These are phyloP conservation scores for Poecile montanus DNA, from an alignment of 2,797 vertebrate genomes.

Conservation along the genomic window DNA sequence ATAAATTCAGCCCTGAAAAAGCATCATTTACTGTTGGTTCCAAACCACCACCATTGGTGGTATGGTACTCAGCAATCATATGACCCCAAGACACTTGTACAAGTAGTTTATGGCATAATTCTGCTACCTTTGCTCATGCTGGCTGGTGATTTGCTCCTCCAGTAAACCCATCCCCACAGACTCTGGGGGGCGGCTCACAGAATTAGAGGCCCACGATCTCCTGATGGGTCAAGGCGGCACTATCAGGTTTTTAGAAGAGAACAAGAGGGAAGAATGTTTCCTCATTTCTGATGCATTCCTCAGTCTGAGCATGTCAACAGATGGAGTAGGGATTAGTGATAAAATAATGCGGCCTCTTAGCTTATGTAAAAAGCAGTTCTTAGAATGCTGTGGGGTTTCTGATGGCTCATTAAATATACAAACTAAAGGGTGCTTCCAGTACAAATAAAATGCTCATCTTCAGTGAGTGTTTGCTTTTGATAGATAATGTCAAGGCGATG, in stretches of 20 bases:
- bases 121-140: not conserved
- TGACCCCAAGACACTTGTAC: not conserved
- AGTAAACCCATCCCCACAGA: not conserved
- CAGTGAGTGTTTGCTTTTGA: conserved; percentile 17
- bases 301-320: conserved; percentile 12
- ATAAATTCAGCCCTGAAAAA: not conserved
- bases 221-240: not conserved
- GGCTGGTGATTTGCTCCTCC: not conserved
- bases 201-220: not conserved
- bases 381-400: conserved; percentile 4
- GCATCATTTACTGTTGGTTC: not conserved
- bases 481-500: not conserved
- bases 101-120: not conserved
- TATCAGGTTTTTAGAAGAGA: not conserved
- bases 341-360: conserved; percentile 36
- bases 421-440: not conserved
- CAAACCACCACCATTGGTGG: not conserved
- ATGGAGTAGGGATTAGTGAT: conserved; percentile 45
- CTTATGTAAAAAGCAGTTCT: conserved; percentile 29
- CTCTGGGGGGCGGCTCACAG: not conserved
- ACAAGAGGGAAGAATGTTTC: not conserved
- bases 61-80: not conserved
- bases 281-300: conserved; percentile 11
- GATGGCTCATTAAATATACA: conserved; percentile 33
- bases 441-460: conserved; percentile 24